Conservation (phyloP, 2,797 vertebrate genomes). For the Mormyrops boulengeri region DNA sequence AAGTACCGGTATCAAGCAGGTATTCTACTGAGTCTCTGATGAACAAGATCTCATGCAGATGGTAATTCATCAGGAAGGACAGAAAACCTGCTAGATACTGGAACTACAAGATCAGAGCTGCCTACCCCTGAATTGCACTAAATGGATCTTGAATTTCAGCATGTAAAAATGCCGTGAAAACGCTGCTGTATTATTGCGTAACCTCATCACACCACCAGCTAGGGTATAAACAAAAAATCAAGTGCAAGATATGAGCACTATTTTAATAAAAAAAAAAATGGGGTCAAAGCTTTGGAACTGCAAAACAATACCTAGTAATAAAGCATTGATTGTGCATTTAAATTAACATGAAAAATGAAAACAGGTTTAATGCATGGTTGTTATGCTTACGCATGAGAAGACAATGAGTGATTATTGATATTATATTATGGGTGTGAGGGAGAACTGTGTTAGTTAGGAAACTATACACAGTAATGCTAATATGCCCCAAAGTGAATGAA, state of each 20-base stretch:
- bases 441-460: not conserved
- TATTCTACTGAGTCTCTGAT: not conserved
- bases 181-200: not conserved
- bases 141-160: not conserved
- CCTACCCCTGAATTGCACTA: not conserved
- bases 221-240: not conserved
- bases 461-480: not conserved
- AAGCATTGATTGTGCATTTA: not conserved
- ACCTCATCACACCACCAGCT: not conserved
- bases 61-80: not conserved
- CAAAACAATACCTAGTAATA: not conserved
- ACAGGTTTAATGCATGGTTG: not conserved
- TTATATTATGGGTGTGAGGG: not conserved
- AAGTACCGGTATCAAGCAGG: not conserved
- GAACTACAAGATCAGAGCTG: not conserved
- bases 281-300: not conserved
- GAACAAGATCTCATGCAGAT: not conserved
- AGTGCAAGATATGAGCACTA: not conserved
- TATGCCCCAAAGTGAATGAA: not conserved
- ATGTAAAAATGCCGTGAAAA: not conserved
- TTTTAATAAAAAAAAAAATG: not conserved
- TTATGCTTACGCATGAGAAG: not conserved
- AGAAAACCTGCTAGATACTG: not conserved
- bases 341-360: not conserved
- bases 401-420: not conserved